These are phyloP conservation scores for Salvelinus namaycush DNA, from an alignment of 2,113 vertebrate genomes.

Conservation along the genomic window DNA sequence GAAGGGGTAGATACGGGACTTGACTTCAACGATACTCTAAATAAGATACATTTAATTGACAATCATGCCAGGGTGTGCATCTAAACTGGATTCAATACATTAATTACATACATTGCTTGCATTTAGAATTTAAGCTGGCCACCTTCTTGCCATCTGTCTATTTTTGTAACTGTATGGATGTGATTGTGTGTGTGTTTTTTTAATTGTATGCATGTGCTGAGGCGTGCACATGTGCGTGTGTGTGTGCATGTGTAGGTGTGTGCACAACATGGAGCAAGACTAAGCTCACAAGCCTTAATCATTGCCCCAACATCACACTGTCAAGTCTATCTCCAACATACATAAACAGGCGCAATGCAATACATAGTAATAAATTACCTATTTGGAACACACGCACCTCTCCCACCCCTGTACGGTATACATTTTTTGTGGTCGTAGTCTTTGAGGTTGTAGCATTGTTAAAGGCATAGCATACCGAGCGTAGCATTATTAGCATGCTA, in stretches of 20 bases:
- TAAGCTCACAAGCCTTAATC: neutral
- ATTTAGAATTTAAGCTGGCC: neutral
- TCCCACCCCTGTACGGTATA: constrained; percentile 25
- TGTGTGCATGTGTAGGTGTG: neutral
- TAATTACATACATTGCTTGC: constrained; percentile 22
- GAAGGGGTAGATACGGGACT: too few relatives aligned
- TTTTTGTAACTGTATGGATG: neutral
- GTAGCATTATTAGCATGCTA: constrained; percentile 62
- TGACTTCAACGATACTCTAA: neutral
- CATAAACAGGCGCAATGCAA: constrained; percentile 23
- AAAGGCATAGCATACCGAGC: constrained; percentile 51
- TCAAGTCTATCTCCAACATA: neutral
- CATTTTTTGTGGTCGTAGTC: constrained; percentile 27
- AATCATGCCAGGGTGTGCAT: neutral
- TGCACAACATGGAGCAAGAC: neutral
- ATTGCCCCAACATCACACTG: neutral
- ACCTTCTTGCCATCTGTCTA: neutral
- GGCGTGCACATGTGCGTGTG: neutral
- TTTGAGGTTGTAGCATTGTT: constrained; percentile 55
- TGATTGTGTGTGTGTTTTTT: neutral
- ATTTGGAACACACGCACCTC: constrained; percentile 12
- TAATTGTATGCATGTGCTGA: too few relatives aligned
- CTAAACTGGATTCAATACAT: neutral
- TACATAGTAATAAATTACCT: constrained; percentile 26
- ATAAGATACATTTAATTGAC: neutral